Evolutionary conservation across 2,888 invertebrate species (phyloP).

Genomic region (Acleris cristana): DNA sequence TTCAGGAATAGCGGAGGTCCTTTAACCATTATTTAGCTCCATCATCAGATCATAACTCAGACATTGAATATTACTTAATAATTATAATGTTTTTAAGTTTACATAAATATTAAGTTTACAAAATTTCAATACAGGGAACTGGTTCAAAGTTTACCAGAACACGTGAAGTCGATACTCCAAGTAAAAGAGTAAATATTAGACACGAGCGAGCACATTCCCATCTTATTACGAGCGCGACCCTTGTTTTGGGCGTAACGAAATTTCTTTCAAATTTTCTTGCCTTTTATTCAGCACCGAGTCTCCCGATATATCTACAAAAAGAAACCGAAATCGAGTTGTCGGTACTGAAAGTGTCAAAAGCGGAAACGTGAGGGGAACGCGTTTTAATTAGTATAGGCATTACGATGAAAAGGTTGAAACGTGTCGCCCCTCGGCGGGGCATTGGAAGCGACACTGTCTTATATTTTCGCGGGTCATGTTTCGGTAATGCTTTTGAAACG

Average conservation of each 20-base stretch:
- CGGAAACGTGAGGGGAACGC: constrained; percentile 21
- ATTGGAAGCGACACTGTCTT: constrained; percentile 20
- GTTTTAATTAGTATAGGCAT: constrained; percentile 36
- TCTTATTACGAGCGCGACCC: constrained; percentile 33
- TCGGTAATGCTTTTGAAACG: not conserved
- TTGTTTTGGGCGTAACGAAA: constrained; percentile 28
- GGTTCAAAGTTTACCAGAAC: no score
- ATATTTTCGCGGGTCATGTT: constrained; percentile 14
- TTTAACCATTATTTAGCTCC: no score
- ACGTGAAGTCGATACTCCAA: constrained; percentile 20
- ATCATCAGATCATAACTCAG: no score
- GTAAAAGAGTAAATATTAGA: constrained; percentile 25
- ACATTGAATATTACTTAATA: no score
- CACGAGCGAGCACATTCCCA: constrained; percentile 22
- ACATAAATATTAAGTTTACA: no score
- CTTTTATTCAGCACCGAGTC: not conserved
- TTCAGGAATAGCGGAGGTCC: no score
- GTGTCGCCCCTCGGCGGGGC: constrained; percentile 26
- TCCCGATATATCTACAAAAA: no score
- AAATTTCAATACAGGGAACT: no score
- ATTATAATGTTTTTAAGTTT: no score
- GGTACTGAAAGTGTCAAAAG: constrained; percentile 9
- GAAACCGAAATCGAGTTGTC: no score
- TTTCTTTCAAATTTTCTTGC: constrained; percentile 34
- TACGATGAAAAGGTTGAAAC: constrained; percentile 27